Percentiles rank a stretch among this genome's conserved stretches.
phyloP scores from a whole-genome alignment of 2,888 invertebrate genomes.

The Pachymerium ferrugineum region DNA sequence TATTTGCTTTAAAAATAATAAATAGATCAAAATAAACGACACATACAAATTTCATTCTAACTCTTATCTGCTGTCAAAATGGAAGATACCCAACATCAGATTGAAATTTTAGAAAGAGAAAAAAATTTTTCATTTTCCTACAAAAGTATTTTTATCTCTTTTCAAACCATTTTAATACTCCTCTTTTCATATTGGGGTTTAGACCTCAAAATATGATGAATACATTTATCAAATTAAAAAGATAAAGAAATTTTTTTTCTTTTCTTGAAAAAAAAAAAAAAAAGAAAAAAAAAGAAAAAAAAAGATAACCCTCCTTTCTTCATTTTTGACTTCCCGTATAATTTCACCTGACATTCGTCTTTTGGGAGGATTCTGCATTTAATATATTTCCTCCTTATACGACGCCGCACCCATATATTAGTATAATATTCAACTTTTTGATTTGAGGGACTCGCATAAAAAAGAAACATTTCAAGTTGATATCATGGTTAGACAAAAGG shows the following conservation, averaged over 20 bases:
- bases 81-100: no score
- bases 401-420: neutral
- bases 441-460: no score
- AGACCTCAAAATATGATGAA: neutral
- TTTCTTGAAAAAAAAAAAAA: neutral
- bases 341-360: constrained; percentile 18
- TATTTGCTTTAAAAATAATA: no score
- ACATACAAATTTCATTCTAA: no score
- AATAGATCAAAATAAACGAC: no score
- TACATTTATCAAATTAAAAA: constrained; percentile 5
- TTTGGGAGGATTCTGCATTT: constrained; percentile 12
- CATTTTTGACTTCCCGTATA: constrained; percentile 23
- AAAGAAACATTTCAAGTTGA: constrained; percentile 2
- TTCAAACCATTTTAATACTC: no score
- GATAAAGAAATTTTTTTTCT: neutral
- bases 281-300: constrained; percentile 35
- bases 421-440: constrained; percentile 19
- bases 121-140: no score
- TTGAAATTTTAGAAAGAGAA: no score
- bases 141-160: no score
- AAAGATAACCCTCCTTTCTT: constrained; percentile 21
- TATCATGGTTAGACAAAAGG: no score
- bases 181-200: no score
- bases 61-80: no score
- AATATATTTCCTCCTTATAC: constrained; percentile 5